Evolutionary conservation across 2,888 invertebrate species (phyloP).

Genomic region (Chymomyza caudatula): DNA sequence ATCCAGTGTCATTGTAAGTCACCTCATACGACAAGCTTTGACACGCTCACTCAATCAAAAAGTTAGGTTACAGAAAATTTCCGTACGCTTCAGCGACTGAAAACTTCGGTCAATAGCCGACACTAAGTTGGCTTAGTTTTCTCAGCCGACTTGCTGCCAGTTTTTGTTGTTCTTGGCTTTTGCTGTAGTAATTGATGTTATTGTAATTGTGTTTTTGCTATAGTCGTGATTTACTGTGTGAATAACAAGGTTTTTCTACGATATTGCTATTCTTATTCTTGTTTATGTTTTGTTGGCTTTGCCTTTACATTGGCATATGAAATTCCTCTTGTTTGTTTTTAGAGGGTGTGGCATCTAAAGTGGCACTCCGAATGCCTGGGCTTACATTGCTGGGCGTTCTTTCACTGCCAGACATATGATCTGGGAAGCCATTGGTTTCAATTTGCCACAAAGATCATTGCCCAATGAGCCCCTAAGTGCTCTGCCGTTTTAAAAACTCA

Average conservation of each 20-base stretch:
- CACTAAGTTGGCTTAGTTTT: slow-evolving; percentile 40
- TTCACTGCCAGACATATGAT: not conserved
- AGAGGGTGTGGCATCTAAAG: slow-evolving; percentile 37
- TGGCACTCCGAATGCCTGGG: slow-evolving; percentile 5
- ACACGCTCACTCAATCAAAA: no score
- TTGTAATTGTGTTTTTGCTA: not conserved
- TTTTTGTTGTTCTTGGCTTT: slow-evolving; percentile 33
- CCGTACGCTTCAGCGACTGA: slow-evolving; percentile 38
- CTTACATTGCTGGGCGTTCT: not conserved
- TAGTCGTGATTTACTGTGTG: slow-evolving; percentile 55
- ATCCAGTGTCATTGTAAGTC: no score
- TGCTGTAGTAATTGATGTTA: slow-evolving; percentile 1
- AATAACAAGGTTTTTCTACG: slow-evolving; percentile 37
- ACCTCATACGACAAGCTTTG: no score
- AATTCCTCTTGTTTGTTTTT: slow-evolving; percentile 1
- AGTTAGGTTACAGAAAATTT: slow-evolving; percentile 8
- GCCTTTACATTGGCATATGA: slow-evolving; percentile 31
- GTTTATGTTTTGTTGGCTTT: not conserved
- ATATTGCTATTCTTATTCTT: not conserved
- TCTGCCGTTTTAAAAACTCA: slow-evolving; percentile 17
- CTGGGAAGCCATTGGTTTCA: not conserved
- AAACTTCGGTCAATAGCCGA: slow-evolving; percentile 25
- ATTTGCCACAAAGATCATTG: slow-evolving; percentile 24
- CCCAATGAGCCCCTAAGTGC: slow-evolving; percentile 29
- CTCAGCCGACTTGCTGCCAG: slow-evolving; percentile 30